These are phyloP conservation scores for Parazoanthus darwini DNA, from an alignment of 92 coral and sea anemone species.

Conservation along the genomic window DNA sequence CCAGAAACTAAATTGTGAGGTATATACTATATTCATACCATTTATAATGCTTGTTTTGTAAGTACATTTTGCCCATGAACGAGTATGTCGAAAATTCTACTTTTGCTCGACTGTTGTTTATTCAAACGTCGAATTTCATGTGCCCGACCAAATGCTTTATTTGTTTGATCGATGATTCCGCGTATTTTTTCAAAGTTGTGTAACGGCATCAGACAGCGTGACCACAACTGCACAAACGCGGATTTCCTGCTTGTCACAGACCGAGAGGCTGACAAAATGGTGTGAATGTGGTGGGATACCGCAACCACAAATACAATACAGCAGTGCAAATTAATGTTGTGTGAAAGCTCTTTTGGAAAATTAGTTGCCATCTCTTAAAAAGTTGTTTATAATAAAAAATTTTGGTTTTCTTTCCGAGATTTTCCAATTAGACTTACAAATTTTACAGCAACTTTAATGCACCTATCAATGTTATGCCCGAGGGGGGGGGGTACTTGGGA, in stretches of 20 bases:
- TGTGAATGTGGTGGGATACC: conserved; percentile 1
- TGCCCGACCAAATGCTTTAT: conserved; percentile 7
- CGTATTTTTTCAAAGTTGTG: conserved; percentile 5
- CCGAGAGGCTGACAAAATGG: conserved; percentile 1
- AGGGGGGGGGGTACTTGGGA: too few relatives aligned
- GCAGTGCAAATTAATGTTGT: background rate
- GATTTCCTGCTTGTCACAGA: conserved; percentile 4
- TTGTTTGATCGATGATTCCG: conserved; percentile 3
- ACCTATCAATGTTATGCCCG: too few relatives aligned
- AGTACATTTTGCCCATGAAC: conserved; percentile 6
- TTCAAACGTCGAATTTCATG: conserved; percentile 6
- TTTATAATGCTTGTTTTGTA: conserved; percentile 1
- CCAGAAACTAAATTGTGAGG: conserved; percentile 3
- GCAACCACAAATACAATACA: conserved; percentile 6
- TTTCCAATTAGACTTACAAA: conserved; percentile 1
- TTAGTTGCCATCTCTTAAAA: conserved; percentile 5
- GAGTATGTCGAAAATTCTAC: conserved; percentile 6
- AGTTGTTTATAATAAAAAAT: background rate
- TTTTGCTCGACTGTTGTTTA: conserved; percentile 2
- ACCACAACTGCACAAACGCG: conserved; percentile 5
- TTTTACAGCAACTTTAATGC: background rate
- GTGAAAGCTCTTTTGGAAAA: background rate
- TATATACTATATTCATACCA: background rate
- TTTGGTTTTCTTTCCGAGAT: conserved; percentile 3
- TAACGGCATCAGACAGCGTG: conserved; percentile 8